Conservation (phyloP, 2,888 invertebrate genomes). For the Mesoligia furuncula region DNA sequence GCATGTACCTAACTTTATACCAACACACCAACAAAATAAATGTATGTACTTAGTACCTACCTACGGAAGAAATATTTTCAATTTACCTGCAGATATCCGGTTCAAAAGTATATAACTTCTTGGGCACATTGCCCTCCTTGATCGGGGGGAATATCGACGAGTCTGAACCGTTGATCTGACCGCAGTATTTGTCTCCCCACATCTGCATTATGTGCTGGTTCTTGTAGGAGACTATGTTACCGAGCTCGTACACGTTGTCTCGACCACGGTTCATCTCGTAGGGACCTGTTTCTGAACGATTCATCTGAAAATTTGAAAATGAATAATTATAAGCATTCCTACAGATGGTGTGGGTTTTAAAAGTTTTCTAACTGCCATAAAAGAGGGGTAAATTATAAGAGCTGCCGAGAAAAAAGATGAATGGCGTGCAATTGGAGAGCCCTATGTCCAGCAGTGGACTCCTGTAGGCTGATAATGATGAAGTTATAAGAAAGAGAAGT, state of each 20-base stretch:
- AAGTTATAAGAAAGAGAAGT: neutral
- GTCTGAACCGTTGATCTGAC: constrained; percentile 90
- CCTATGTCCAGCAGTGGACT: neutral
- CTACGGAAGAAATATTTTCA: neutral
- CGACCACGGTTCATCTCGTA: constrained; percentile 89
- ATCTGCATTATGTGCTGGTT: constrained; percentile 77
- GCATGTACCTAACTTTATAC: no score
- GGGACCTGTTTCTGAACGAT: constrained; percentile 88
- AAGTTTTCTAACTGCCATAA: neutral
- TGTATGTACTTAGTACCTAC: neutral
- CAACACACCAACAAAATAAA: neutral
- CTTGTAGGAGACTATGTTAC: constrained; percentile 87
- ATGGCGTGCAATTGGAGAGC: neutral
- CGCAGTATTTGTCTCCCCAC: constrained; percentile 87
- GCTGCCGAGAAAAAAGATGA: neutral
- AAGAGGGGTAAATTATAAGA: neutral
- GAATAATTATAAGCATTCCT: neutral
- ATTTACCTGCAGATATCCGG: constrained; percentile 90
- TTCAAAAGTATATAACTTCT: constrained; percentile 86
- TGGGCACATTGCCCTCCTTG: constrained; percentile 75
- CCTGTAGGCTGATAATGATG: no score
- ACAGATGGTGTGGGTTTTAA: neutral
- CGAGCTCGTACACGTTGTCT: constrained; percentile 85
- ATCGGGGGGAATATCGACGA: constrained; percentile 89
- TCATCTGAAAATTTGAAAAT: constrained; percentile 80